A percentile compares a stretch with the other conserved stretches of the same genome.
Evolutionary conservation across 2,113 vertebrate genomes (phyloP).

Genomic region (Proterorhinus semilunaris): DNA sequence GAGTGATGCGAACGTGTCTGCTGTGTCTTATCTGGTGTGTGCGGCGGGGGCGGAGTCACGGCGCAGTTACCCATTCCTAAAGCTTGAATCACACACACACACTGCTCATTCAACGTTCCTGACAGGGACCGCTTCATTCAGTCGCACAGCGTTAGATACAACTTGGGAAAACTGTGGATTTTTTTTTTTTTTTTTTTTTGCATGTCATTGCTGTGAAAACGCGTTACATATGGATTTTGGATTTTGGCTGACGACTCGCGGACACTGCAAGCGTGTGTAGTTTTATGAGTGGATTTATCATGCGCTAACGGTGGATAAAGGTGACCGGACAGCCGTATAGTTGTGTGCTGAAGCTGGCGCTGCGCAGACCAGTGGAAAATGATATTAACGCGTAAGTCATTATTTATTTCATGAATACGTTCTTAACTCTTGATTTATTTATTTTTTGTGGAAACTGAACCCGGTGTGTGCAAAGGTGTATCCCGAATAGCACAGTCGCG

Average conservation of each 20-base stretch:
- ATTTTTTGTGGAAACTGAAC: too few species aligned
- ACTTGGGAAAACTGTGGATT: constrained; percentile 19
- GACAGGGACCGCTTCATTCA: constrained; percentile 45
- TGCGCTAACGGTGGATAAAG: constrained; percentile 56
- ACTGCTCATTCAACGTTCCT: constrained; percentile 73
- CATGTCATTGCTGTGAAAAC: constrained; percentile 11
- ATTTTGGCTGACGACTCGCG: constrained; percentile 4
- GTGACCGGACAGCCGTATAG: constrained; percentile 34
- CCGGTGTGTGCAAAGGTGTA: too few species aligned
- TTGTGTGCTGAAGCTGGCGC: constrained; percentile 40
- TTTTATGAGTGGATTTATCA: constrained; percentile 64
- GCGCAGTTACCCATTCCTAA: constrained; percentile 63
- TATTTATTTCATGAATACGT: too few species aligned
- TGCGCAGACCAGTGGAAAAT: constrained; percentile 46
- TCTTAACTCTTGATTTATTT: too few species aligned
- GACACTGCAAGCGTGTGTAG: constrained; percentile 11
- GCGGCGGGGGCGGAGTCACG: constrained; percentile 62
- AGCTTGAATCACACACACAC: constrained; percentile 66
- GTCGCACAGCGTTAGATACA: constrained; percentile 3
- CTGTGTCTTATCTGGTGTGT: constrained; percentile 43
- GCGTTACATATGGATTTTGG: constrained; percentile 61
- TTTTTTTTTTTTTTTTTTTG: not conserved
- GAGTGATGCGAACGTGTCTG: constrained; percentile 13
- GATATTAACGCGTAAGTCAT: constrained; percentile 78
- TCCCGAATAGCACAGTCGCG: too few species aligned